These are phyloP conservation scores for Falco columbarius DNA, from an alignment of 2,797 vertebrate genomes.

Conservation along the genomic window DNA sequence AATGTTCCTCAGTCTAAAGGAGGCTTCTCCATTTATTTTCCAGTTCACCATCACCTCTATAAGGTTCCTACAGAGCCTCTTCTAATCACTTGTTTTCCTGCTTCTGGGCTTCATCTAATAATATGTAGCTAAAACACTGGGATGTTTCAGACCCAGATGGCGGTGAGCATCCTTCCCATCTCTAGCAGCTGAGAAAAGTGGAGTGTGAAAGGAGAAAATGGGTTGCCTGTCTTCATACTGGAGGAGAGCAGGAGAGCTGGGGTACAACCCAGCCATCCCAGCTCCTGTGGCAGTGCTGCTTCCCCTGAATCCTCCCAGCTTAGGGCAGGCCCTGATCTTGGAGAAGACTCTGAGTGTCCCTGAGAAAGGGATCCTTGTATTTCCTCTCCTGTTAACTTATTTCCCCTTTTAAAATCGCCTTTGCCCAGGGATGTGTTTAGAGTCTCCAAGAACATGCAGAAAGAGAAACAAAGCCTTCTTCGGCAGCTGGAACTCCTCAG, in stretches of 20 bases:
- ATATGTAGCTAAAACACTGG: neutral
- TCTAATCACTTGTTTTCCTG: neutral
- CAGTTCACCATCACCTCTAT: neutral
- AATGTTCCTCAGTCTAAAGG: neutral
- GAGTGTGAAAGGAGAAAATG: neutral
- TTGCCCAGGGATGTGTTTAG: constrained; percentile 84
- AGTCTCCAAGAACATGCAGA: constrained; percentile 96
- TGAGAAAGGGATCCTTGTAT: neutral
- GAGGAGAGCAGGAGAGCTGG: neutral
- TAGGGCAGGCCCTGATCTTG: neutral
- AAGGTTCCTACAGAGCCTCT: neutral
- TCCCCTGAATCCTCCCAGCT: neutral
- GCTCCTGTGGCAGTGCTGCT: neutral
- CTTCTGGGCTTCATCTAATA: neutral
- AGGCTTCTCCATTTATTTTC: neutral
- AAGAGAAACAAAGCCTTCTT: constrained; percentile 91
- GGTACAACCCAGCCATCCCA: neutral
- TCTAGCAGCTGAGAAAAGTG: neutral
- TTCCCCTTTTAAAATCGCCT: neutral
- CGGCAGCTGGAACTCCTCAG: constrained; percentile 94
- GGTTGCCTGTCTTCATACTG: neutral
- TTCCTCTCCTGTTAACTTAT: neutral
- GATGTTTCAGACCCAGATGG: neutral
- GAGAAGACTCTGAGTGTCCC: neutral
- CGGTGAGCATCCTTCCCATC: neutral